Base-by-base conservation (phyloP, 1,140 invertebrate genomes). In the Lineus longissimus region DNA sequence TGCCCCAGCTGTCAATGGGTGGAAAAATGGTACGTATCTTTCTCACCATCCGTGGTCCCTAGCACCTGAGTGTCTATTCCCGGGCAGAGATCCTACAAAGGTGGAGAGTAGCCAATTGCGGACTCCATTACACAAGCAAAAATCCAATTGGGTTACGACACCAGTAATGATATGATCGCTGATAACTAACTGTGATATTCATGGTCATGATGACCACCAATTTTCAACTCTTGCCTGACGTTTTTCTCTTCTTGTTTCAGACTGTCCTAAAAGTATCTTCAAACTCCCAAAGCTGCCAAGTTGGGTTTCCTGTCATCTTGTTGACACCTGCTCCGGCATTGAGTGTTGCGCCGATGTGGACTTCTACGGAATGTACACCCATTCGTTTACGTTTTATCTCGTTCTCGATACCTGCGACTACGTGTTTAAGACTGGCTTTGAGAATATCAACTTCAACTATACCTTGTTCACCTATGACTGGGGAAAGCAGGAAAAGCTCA, bases 401-500 rank as follows among this genome's bases (percentile, higher is more conserved):
- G 59, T 68, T 33, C 36, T 72, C 0, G 67, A 71, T 33, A 59
- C 62, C 22, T 71, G 66, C 63, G 63, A 71, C 27, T 66, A 71
- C n/a, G 45, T 58, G 4, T 36, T 36, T 15, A 36, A 36, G 33
- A 36, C 15, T 4, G 33, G 33, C 4, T 36, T 36, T 36, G 33
- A 36, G 33, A 36, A 36, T 4, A 4, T 36, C 6, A 36, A 36
- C 15, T 36, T 7, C 33, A 36, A 36, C 15, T 36, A 36, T 15
- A 36, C 33, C 6, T 36, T 69, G 25, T 11, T 69, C 13, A 56
- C 60, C 19, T 69, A 62, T 31, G 55, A 61, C 23, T 57, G 67
- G 66, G 69, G 69, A 62, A 30, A 55, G 0, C n/a, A 36, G 33
- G 33, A 36, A 36, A 36, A 4, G 33, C 33, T 36, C 15, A 36